Evolutionary conservation across 2,888 invertebrate species (phyloP).

Genomic region (Troides oblongomaculatus): DNA sequence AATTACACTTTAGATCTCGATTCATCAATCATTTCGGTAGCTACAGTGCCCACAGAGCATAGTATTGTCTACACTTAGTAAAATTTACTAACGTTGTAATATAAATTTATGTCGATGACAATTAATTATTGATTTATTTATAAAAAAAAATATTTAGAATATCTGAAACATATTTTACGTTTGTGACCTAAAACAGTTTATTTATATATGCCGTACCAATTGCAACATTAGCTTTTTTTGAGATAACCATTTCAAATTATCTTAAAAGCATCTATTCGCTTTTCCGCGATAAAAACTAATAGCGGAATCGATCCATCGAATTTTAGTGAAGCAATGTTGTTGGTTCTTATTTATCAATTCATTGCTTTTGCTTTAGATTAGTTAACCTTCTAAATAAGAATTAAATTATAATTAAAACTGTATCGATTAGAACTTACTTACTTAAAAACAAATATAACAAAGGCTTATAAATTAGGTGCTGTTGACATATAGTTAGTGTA

Average conservation of each 20-base stretch:
- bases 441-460: neutral
- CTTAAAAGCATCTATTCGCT: constrained; percentile 21
- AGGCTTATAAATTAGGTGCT: neutral
- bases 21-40: no score
- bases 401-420: no score
- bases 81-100: no score
- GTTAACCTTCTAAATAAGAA: neutral
- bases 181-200: neutral
- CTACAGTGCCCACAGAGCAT: no score
- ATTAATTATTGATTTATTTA: neutral
- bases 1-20: no score
- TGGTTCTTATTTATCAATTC: neutral
- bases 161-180: neutral
- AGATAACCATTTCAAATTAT: constrained; percentile 20
- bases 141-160: neutral
- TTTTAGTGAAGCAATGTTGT: neutral
- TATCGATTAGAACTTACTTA: neutral
- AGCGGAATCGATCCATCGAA: constrained; percentile 15
- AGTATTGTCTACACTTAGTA: no score
- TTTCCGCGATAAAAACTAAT: constrained; percentile 20
- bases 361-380: neutral
- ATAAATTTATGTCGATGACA: no score
- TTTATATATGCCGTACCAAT: neutral
- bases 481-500: neutral
- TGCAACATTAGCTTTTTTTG: neutral